Conservation (phyloP, 1,140 invertebrate species). For the Copidosoma floridanum region DNA sequence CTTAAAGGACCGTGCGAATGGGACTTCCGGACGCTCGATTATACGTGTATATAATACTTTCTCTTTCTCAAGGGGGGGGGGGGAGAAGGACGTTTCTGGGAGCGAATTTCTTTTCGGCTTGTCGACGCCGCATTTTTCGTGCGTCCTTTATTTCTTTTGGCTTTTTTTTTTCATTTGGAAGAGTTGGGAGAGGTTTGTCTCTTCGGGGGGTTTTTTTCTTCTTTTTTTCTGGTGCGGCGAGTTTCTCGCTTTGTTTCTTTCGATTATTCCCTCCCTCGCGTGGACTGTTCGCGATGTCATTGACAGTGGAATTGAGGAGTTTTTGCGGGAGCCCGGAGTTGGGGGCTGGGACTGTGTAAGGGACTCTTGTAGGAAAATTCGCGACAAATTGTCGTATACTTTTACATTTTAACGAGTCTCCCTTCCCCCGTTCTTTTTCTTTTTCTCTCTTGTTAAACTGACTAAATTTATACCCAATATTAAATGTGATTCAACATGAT, state of each 20-base stretch:
- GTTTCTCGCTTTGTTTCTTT: conserved; percentile 7
- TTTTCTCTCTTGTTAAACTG: not conserved
- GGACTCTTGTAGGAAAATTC: not conserved
- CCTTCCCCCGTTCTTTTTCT: not conserved
- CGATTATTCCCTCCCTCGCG: no score
- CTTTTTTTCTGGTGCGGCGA: not conserved
- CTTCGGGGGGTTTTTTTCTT: not conserved
- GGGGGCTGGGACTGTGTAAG: no score
- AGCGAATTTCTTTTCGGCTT: conserved; percentile 18
- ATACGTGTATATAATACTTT: not conserved
- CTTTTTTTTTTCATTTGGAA: not conserved
- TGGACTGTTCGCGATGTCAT: not conserved
- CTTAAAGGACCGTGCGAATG: conserved; percentile 25
- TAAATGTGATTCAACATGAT: no score
- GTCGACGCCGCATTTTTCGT: conserved; percentile 11
- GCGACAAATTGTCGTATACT: not conserved
- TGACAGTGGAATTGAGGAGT: conserved; percentile 1
- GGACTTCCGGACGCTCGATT: conserved; percentile 21
- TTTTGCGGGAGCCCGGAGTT: not conserved
- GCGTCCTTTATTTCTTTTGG: not conserved
- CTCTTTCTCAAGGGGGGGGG: not conserved
- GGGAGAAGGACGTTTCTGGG: conserved; percentile 5
- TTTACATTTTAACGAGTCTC: not conserved
- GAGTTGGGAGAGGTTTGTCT: not conserved
- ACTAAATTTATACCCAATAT: no score